phyloP scores from a whole-genome alignment of 2,888 invertebrate genomes.

The Brachyptera risi region DNA sequence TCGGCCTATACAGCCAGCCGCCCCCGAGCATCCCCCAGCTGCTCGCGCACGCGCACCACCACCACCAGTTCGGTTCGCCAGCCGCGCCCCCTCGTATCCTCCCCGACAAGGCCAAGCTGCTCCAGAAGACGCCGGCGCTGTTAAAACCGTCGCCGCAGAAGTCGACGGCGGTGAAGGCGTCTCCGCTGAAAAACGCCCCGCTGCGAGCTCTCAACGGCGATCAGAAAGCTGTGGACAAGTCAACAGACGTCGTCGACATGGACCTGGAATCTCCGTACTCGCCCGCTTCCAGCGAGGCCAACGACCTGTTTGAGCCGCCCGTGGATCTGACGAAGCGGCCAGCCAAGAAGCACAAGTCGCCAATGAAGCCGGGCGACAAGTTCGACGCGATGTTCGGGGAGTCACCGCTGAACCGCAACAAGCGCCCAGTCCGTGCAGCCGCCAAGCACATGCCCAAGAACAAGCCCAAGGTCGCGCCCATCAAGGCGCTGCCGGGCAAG shows the following conservation, averaged over 20 bases:
- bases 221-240: slow-evolving; percentile 38
- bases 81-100: neutral
- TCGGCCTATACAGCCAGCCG: slow-evolving; percentile 12
- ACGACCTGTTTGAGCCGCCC: slow-evolving; percentile 82
- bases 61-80: neutral
- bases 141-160: slow-evolving; percentile 7
- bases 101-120: neutral
- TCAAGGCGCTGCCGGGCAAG: slow-evolving; percentile 16
- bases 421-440: slow-evolving; percentile 8
- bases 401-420: slow-evolving; percentile 22
- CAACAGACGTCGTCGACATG: slow-evolving; percentile 55
- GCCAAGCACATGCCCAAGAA: slow-evolving; percentile 5
- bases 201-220: slow-evolving; percentile 35
- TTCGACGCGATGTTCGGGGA: slow-evolving; percentile 30
- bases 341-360: slow-evolving; percentile 24
- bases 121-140: no score
- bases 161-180: neutral
- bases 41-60: slow-evolving; percentile 27
- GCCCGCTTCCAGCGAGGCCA: slow-evolving; percentile 83
- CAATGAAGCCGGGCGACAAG: slow-evolving; percentile 28
- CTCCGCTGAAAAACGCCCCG: slow-evolving; percentile 28
- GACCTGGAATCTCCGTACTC: slow-evolving; percentile 84
- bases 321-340: slow-evolving; percentile 39
- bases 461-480: slow-evolving; percentile 23
- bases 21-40: slow-evolving; percentile 19